These are phyloP conservation scores for Naja naja DNA, from an alignment of 2,113 vertebrate genomes.

Conservation along the genomic window DNA sequence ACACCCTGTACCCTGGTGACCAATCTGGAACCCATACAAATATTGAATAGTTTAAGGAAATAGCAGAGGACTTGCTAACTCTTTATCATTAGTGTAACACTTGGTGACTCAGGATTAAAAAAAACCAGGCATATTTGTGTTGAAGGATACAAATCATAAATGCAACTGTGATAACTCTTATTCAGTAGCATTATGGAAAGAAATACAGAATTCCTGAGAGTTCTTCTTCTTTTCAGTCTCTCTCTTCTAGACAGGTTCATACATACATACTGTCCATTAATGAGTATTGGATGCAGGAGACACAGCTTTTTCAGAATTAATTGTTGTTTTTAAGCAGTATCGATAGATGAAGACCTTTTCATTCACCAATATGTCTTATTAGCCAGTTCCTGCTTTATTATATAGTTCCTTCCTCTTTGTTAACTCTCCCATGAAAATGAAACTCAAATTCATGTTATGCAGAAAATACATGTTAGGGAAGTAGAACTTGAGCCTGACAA, in stretches of 20 bases:
- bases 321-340: not conserved
- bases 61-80: constrained; percentile 7
- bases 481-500: not conserved
- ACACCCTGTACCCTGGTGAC: not conserved
- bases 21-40: constrained; percentile 11
- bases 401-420: not conserved
- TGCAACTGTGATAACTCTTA: not conserved
- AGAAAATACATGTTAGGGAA: not conserved
- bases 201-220: not conserved
- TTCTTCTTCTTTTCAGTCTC: not conserved
- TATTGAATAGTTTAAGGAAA: not conserved
- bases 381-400: not conserved
- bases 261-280: too few species aligned
- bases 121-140: not conserved
- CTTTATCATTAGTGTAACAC: accelerated
- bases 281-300: not conserved
- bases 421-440: not conserved
- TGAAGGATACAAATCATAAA: not conserved
- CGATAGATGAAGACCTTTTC: not conserved
- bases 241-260: not conserved
- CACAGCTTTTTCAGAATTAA: not conserved
- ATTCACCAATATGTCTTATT: not conserved
- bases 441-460: not conserved
- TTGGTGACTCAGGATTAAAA: not conserved
- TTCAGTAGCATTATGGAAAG: not conserved